Evolutionary conservation across 2,113 vertebrate species (phyloP).

Genomic region (Marmota flaviventris): DNA sequence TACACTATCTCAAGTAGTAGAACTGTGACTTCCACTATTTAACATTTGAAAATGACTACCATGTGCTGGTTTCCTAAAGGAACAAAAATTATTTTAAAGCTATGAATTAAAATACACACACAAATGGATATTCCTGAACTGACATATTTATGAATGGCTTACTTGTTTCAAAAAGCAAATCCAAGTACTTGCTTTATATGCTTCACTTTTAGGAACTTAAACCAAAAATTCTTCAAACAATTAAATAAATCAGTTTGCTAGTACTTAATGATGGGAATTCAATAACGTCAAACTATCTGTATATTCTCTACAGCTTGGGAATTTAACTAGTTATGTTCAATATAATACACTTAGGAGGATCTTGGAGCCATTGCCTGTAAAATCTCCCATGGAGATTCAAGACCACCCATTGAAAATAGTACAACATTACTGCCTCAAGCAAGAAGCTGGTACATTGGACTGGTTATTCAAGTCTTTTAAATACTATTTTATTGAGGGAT

Average conservation of each 20-base stretch:
- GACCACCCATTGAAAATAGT: slow-evolving; percentile 83
- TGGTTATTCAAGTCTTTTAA: slow-evolving; percentile 83
- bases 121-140: slow-evolving; percentile 39
- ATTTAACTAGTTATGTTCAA: slow-evolving; percentile 68
- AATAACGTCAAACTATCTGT: slow-evolving; percentile 57
- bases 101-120: slow-evolving; percentile 48
- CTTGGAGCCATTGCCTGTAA: slow-evolving; percentile 74
- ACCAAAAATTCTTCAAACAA: slow-evolving; percentile 68
- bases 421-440: slow-evolving; percentile 79
- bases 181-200: slow-evolving; percentile 39
- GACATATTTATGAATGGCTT: slow-evolving; percentile 55
- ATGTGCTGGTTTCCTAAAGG: slow-evolving; percentile 39
- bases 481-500: slow-evolving; percentile 83
- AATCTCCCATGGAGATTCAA: slow-evolving; percentile 82
- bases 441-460: slow-evolving; percentile 77
- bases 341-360: slow-evolving; percentile 69
- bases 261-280: slow-evolving; percentile 61
- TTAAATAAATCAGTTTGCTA: slow-evolving; percentile 62
- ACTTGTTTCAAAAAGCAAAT: slow-evolving; percentile 75
- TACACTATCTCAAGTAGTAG: not conserved
- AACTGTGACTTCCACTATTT: slow-evolving; percentile 10
- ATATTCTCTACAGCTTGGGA: slow-evolving; percentile 53
- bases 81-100: slow-evolving; percentile 15
- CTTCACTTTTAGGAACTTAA: slow-evolving; percentile 58
- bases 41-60: slow-evolving; percentile 15